Base-by-base conservation (phyloP, 2,113 vertebrate species). In the Myotis brandtii region DNA sequence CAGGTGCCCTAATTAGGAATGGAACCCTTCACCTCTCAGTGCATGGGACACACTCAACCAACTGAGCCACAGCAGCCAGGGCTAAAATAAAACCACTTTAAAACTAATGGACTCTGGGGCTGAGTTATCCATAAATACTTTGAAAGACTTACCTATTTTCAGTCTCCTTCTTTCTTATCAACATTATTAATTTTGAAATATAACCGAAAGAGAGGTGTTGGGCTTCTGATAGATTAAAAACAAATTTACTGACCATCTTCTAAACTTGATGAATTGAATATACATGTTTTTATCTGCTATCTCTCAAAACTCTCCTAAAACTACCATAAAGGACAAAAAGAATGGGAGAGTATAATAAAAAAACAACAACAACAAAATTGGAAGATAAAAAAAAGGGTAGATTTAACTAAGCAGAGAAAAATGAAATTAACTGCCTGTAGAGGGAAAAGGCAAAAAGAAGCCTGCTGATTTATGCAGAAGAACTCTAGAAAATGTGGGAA, bases 221-320 rank as follows among this genome's bases (percentile, higher is more conserved):
- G 46, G 12, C 40, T 95, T 95, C 82, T 93, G 56, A 75, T 25
- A 95, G 30, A 75, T 34, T 86, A 84, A 91, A 92, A 87, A 70
- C 23, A 67, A 82, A 89, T 37, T 52, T 85, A 89, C 27, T 48
- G 54, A 79, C 62, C 5, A 62, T 34, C 10, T 93, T 89, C 30
- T 79, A 89, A 86, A 89, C 34, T 62, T 80, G 4, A 43, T 80
- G 4, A 90, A n/a, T 52, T 69, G 67, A 89, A 84, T 62, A 83
- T 81, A 85, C 16, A n/a, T 73, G 18, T 86, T 91, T 85, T 76
- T 92, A 43, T 75, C 30, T 79, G 62, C 52, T 89, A 79, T 13
- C 40, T 62, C 23, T 18, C 14, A 21, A 94, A 92, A 87, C 8
- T 59, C 40, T 46, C 14, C 66, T 87, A 69, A 89, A 95, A 92